These are phyloP conservation scores for Pardalotus punctatus DNA, from an alignment of 2,113 vertebrate species.

Conservation along the genomic window DNA sequence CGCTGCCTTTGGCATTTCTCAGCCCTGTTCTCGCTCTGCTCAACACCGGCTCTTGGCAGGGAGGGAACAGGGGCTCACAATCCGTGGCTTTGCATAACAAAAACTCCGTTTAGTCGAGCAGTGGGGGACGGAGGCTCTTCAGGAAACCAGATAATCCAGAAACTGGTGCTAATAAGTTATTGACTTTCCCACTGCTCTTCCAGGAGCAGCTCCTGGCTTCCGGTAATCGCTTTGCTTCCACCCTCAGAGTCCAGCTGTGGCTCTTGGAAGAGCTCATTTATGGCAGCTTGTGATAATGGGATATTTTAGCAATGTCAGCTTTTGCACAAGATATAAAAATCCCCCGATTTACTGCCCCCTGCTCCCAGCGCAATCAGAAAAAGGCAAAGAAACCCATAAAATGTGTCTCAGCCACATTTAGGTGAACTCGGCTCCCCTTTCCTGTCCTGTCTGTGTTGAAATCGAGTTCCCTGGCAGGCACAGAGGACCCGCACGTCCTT, in stretches of 20 bases:
- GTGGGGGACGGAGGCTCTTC: not conserved
- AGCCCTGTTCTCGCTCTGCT: not conserved
- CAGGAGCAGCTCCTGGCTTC: not conserved
- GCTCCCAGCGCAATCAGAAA: not conserved
- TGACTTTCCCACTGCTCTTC: conserved; percentile 31
- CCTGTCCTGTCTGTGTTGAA: fast-evolving
- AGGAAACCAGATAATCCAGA: conserved; percentile 29
- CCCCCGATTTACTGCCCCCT: not conserved
- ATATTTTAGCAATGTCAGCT: conserved; percentile 45
- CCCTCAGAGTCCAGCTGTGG: conserved; percentile 21
- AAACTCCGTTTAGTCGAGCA: not conserved
- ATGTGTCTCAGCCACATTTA: not conserved
- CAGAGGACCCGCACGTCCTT: not conserved
- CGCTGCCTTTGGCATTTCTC: not conserved
- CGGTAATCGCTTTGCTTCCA: conserved; percentile 13
- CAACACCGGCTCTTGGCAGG: not conserved
- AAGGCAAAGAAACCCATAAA: not conserved
- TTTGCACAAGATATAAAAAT: conserved; percentile 3
- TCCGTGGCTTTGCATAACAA: not conserved
- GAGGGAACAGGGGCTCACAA: not conserved
- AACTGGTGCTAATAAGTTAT: conserved; percentile 36
- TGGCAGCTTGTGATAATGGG: not conserved
- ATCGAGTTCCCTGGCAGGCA: not conserved
- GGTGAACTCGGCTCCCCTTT: not conserved
- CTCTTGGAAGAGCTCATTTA: conserved; percentile 31